A percentile compares a stretch with the other conserved stretches of the same genome.
phyloP scores from a whole-genome alignment of 2,888 invertebrate species.

The Tanytarsus gracilentus region DNA sequence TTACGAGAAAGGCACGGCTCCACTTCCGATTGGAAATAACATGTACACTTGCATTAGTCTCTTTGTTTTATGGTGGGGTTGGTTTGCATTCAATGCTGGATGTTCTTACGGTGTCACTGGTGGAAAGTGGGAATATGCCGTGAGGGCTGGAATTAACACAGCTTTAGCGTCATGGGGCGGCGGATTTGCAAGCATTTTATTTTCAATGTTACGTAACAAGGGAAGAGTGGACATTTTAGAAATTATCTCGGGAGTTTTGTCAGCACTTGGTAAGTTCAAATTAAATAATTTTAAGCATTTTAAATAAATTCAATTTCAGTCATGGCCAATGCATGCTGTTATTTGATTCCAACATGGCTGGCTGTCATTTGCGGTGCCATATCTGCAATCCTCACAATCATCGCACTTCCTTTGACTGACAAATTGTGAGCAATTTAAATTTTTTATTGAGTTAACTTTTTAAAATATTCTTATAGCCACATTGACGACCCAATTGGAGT shows the following conservation, averaged over 20 bases:
- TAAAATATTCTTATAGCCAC: neutral
- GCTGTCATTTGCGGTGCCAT: neutral
- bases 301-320: neutral
- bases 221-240: constrained; percentile 3
- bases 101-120: constrained; percentile 38
- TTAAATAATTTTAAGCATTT: neutral
- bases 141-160: constrained; percentile 43
- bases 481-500: constrained; percentile 78
- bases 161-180: constrained; percentile 46
- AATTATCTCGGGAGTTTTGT: neutral
- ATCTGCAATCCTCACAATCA: neutral
- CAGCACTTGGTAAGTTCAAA: neutral
- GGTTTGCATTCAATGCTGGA: constrained; percentile 50
- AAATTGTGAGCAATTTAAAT: neutral
- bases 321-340: constrained; percentile 9
- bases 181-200: constrained; percentile 35
- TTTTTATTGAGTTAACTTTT: neutral
- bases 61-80: constrained; percentile 50
- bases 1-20: constrained; percentile 39
- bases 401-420: constrained; percentile 1
- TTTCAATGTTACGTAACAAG: neutral
- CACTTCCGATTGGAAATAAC: constrained; percentile 42
- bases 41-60: constrained; percentile 45
- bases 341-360: neutral
- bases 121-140: constrained; percentile 47